These are phyloP conservation scores for Antheraea yamamai DNA, from an alignment of 2,888 invertebrate species.

Conservation along the genomic window DNA sequence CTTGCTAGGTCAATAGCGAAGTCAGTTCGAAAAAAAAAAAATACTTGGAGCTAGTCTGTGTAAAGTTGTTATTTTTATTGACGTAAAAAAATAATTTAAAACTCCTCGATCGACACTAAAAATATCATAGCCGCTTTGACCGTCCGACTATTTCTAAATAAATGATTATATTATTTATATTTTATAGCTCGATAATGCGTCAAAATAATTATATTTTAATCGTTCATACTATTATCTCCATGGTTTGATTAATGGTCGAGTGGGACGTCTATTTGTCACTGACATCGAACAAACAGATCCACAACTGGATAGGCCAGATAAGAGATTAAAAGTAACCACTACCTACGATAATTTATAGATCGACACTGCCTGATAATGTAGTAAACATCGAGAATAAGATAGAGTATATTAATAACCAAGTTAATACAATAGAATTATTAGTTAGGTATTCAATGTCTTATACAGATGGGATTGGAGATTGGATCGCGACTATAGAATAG, in stretches of 20 bases:
- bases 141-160: neutral
- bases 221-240: constrained; percentile 15
- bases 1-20: too few species aligned
- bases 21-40: too few species aligned
- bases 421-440: too few species aligned
- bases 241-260: constrained; percentile 45
- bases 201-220: neutral
- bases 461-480: too few species aligned
- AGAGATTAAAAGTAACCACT: constrained; percentile 28
- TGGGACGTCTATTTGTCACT: constrained; percentile 52
- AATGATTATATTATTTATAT: neutral
- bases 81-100: neutral
- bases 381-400: neutral
- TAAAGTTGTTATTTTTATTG: too few species aligned
- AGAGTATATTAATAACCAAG: neutral
- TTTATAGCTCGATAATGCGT: neutral
- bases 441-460: too few species aligned
- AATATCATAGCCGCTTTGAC: neutral
- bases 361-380: constrained; percentile 36
- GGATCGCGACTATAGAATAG: too few species aligned
- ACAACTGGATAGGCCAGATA: constrained; percentile 27
- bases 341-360: constrained; percentile 32
- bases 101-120: neutral
- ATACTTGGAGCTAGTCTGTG: neutral
- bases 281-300: constrained; percentile 41